Conservation (phyloP, 2,888 invertebrate genomes). For the Trissoscelio sp. region DNA sequence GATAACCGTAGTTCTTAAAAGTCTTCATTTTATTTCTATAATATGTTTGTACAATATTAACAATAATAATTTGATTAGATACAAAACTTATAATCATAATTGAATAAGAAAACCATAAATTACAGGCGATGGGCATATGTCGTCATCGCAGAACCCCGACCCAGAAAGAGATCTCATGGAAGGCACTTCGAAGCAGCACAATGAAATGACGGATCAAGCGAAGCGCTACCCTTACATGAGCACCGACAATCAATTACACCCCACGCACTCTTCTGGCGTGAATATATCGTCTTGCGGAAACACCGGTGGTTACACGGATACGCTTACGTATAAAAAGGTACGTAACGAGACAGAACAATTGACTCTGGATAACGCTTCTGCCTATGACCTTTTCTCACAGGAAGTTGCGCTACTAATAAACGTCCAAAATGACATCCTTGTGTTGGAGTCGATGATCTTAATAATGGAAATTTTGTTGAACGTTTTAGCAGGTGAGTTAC, state of each 20-base stretch:
- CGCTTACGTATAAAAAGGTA: conserved; percentile 81
- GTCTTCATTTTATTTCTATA: too few relatives aligned
- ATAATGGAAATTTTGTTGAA: conserved; percentile 13
- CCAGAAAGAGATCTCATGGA: conserved; percentile 82
- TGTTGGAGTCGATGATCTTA: background rate
- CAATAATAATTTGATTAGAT: too few relatives aligned
- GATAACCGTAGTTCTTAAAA: too few relatives aligned
- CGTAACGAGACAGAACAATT: conserved; percentile 54
- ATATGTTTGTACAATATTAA: too few relatives aligned
- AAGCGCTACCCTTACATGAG: conserved; percentile 82
- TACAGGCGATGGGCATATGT: conserved; percentile 80
- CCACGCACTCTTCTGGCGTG: conserved; percentile 78
- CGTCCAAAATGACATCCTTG: too few relatives aligned
- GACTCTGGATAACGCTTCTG: conserved; percentile 39
- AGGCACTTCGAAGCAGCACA: conserved; percentile 78
- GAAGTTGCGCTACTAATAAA: too few relatives aligned
- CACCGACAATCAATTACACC: conserved; percentile 80
- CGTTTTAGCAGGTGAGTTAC: conserved; percentile 79
- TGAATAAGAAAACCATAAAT: too few relatives aligned
- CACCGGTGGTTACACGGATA: conserved; percentile 81
- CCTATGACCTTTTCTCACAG: conserved; percentile 14
- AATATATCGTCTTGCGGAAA: conserved; percentile 82
- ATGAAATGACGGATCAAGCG: conserved; percentile 80
- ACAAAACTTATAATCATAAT: too few relatives aligned
- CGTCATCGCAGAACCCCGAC: conserved; percentile 80